A percentile compares a stretch with the other conserved stretches of the same genome.
phyloP scores from a whole-genome alignment of 2,888 invertebrate genomes.

The Chironomus riparius region DNA sequence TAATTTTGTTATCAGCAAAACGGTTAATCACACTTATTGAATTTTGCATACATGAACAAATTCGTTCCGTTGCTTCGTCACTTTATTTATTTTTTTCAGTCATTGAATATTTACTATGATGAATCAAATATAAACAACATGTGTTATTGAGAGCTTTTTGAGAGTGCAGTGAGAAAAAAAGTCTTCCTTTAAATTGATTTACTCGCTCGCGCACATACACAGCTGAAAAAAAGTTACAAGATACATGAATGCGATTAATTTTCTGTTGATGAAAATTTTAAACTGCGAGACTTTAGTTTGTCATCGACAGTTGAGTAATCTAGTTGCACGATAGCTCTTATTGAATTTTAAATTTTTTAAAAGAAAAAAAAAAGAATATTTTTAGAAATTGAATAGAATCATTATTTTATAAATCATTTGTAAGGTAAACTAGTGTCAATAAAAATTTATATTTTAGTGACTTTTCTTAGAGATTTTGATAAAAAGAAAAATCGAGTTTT shows the following conservation, averaged over 20 bases:
- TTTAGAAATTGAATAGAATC: background rate
- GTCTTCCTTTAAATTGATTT: background rate
- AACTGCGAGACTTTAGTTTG: constrained; percentile 1
- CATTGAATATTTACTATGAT: background rate
- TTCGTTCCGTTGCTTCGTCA: background rate
- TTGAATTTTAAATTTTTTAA: background rate
- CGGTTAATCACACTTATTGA: background rate
- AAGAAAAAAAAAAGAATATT: background rate
- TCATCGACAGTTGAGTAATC: constrained; percentile 14
- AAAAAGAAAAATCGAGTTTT: too few relatives aligned
- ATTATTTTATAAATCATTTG: too few relatives aligned
- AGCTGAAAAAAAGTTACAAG: too few relatives aligned
- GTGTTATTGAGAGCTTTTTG: background rate
- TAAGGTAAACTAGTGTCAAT: too few relatives aligned
- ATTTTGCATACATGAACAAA: background rate
- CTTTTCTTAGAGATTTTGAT: too few relatives aligned
- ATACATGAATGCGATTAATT: too few relatives aligned
- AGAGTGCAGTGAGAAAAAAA: background rate
- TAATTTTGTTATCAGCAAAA: background rate
- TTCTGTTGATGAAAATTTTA: background rate
- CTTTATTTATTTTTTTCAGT: background rate
- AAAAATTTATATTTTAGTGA: too few relatives aligned
- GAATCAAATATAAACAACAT: background rate
- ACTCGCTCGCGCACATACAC: background rate
- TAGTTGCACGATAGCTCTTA: background rate